phyloP scores from a whole-genome alignment of 2,888 invertebrate genomes.

The Thera britannica region DNA sequence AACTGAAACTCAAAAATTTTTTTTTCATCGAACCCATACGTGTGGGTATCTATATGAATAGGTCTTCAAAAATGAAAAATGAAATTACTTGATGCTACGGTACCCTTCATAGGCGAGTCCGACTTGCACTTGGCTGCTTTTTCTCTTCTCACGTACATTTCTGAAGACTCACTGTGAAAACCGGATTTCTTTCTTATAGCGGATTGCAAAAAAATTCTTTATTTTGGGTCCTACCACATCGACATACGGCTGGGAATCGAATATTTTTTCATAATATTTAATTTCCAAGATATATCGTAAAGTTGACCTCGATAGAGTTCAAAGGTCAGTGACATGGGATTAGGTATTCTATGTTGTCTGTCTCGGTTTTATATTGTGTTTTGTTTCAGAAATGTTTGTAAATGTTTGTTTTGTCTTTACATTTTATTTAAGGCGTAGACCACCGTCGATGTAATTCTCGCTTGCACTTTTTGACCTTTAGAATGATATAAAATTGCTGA shows the following conservation, averaged over 20 bases:
- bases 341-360: slow-evolving; percentile 6
- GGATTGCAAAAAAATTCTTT: neutral
- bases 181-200: slow-evolving; percentile 3
- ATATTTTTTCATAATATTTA: neutral
- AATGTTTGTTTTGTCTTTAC: slow-evolving; percentile 7
- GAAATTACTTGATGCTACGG: too few species aligned
- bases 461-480: too few species aligned
- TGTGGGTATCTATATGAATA: too few species aligned
- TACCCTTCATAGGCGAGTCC: too few species aligned
- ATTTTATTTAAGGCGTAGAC: neutral
- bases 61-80: too few species aligned
- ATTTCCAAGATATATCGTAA: neutral
- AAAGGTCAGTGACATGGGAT: slow-evolving; percentile 13
- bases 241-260: slow-evolving; percentile 4
- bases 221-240: neutral
- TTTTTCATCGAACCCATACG: too few species aligned
- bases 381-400: slow-evolving; percentile 7
- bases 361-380: slow-evolving; percentile 5
- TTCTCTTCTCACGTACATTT: slow-evolving; percentile 4
- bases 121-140: too few species aligned
- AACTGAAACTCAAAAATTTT: too few species aligned
- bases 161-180: neutral
- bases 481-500: too few species aligned
- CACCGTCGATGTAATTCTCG: too few species aligned
- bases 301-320: slow-evolving; percentile 16